Evolutionary conservation across 2,113 vertebrate species (phyloP).

Genomic region (Zosterops lateralis): DNA sequence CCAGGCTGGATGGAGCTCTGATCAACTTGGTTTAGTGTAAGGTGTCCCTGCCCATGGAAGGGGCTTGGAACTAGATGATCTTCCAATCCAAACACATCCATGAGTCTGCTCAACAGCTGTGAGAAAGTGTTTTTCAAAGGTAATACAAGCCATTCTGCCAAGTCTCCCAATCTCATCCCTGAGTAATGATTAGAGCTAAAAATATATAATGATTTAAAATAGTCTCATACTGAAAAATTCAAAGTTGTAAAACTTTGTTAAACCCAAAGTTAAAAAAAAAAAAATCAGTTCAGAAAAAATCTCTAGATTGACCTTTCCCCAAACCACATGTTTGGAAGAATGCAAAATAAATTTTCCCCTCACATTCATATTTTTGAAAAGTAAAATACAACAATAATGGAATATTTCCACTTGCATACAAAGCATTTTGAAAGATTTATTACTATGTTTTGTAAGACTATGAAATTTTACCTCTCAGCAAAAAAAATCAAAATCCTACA

Average conservation of each 20-base stretch:
- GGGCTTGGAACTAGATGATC: neutral
- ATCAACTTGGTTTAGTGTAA: neutral
- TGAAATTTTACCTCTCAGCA: neutral
- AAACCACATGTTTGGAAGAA: neutral
- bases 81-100: neutral
- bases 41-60: neutral
- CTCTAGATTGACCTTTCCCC: neutral
- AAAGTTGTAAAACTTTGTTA: neutral
- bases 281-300: neutral
- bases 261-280: neutral
- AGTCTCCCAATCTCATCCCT: neutral
- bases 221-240: neutral
- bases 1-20: neutral
- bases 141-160: neutral
- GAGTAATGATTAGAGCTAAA: neutral
- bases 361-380: neutral
- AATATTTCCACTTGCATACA: neutral
- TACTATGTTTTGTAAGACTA: neutral
- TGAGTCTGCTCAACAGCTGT: neutral
- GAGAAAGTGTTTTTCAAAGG: neutral
- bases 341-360: neutral
- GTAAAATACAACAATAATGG: neutral
- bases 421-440: neutral
- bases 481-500: neutral
- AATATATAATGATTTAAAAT: neutral